phyloP scores from a whole-genome alignment of 2,797 vertebrate genomes.

The Chelonia mydas region DNA sequence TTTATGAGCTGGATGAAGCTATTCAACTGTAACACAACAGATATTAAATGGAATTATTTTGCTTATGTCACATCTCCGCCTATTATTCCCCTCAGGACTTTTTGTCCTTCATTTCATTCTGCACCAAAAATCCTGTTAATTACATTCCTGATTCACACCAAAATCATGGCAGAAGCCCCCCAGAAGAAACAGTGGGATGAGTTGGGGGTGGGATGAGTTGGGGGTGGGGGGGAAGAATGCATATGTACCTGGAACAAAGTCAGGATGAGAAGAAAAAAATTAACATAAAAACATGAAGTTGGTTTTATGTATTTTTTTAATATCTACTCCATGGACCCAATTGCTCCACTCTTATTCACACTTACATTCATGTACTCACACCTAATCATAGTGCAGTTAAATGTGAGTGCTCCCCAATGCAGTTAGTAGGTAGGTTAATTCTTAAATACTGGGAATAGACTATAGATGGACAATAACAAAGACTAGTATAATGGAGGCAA shows the following conservation, averaged over 20 bases:
- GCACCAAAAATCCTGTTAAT: not conserved
- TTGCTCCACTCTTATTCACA: not conserved
- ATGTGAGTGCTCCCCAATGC: accelerated
- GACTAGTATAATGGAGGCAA: not conserved
- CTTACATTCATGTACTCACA: not conserved
- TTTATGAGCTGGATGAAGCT: conserved; percentile 32
- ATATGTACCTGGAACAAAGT: not conserved
- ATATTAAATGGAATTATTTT: not conserved
- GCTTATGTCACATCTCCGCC: not conserved
- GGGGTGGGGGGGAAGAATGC: not conserved
- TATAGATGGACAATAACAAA: not conserved
- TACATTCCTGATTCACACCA: not conserved
- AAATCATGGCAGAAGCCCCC: not conserved
- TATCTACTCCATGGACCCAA: not conserved
- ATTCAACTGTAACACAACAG: not conserved
- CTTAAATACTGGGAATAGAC: not conserved
- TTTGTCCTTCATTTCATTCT: not conserved
- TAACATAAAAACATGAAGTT: accelerated
- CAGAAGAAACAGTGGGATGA: not conserved
- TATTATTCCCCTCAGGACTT: not conserved
- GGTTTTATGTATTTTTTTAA: not conserved
- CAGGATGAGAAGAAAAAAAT: not conserved
- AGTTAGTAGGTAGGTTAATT: not conserved
- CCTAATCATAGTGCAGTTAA: not conserved
- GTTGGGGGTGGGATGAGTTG: not conserved